Conservation (phyloP, 2,888 invertebrate species). For the Petrolisthes manimaculis region DNA sequence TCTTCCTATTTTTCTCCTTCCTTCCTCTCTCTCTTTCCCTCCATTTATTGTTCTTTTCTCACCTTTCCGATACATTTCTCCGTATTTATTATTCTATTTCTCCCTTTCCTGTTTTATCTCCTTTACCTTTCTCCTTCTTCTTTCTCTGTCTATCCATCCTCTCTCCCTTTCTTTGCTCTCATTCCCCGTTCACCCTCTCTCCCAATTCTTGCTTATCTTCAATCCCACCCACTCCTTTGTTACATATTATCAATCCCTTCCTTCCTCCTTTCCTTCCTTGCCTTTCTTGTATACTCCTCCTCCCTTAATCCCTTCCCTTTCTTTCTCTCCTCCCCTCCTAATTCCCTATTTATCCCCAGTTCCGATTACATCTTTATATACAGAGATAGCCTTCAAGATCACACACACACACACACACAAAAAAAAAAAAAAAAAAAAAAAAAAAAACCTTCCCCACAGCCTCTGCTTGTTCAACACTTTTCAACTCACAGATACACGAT, state of each 20-base stretch:
- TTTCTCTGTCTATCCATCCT: not conserved
- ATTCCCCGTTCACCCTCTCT: not conserved
- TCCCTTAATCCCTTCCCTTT: not conserved
- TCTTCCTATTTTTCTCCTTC: not conserved
- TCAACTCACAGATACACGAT: no score
- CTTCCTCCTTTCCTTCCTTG: not conserved
- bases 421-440: no score
- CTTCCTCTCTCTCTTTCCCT: not conserved
- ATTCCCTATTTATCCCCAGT: not conserved
- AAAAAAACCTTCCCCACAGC: no score
- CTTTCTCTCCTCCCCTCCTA: not conserved
- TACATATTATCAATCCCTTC: not conserved
- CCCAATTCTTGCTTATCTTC: not conserved
- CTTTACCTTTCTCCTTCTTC: not conserved
- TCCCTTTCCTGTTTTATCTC: not conserved
- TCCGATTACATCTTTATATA: not conserved
- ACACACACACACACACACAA: no score
- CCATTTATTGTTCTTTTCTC: not conserved
- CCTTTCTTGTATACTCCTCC: not conserved
- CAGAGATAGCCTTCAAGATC: no score
- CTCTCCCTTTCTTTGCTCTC: not conserved
- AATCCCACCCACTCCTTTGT: not conserved
- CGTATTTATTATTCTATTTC: not conserved
- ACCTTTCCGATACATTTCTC: not conserved
- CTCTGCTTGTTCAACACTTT: no score